Evolutionary conservation across 2,113 vertebrate genomes (phyloP), one percentile per base, ranked within the genome.

Genomic region (Thomomys bottae): DNA sequence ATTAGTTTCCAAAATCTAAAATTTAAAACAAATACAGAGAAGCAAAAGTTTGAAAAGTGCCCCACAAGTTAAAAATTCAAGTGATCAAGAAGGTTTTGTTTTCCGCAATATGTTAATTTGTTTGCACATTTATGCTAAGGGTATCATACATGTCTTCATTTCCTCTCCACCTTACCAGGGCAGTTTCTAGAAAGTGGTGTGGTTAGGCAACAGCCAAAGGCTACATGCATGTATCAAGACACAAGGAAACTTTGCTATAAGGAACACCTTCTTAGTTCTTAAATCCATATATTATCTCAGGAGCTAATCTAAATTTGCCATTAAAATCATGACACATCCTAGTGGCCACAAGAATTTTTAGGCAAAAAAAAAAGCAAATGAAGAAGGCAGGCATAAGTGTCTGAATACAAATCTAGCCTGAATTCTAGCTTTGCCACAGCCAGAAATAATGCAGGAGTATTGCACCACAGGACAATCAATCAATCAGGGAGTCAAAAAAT

Each of bases 381-480:
- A 71, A 1, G 30, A 45, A 10, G 18, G 3, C 59, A 20, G 11
- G 15, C 6, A 2, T 20, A 95, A 38, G 83, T 15, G 40, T 95
- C 34, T 28, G 87, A 92, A 67, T 75, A 61, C 23, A 89, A 54
- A 14, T 38, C 66, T 88, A 1, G 23, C 40, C 49, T 57, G 18
- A 94, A 80, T 78, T 86, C 79, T 80, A 24, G 15, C 67, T 78
- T 75, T 77, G n/a, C 77, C 54, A 80, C 42, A 84, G 26, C 40
- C 64, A 57, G 73, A 94, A 78, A n/a, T 63, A 54, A 26, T 64
- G 14, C 4, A 80, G 61, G 57, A 66, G 49, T 59, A 38, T 2
- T 71, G 8, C 38, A 24, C 17, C 66, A 83, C 54, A 83, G 57
- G 21, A 24, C 38, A 20, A 73, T 64, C 6, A 79, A 20, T 14